Conservation (phyloP, 2,797 vertebrate species). For the Xenops minutus region DNA sequence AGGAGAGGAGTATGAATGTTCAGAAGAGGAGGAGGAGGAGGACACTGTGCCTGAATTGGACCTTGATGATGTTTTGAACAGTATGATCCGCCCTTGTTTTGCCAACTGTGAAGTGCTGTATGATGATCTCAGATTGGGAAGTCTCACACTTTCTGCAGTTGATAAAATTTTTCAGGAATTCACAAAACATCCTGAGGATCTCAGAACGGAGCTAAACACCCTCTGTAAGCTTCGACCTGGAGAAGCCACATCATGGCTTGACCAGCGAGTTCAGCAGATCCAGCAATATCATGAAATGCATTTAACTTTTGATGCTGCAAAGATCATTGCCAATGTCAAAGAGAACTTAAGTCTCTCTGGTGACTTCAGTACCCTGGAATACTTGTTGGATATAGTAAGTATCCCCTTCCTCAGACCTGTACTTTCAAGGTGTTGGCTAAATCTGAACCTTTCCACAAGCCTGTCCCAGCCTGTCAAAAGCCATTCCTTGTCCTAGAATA, state of each 20-base stretch:
- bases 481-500: background rate
- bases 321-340: slow-evolving; percentile 81
- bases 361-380: slow-evolving; percentile 77
- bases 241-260: slow-evolving; percentile 77
- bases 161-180: slow-evolving; percentile 79
- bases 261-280: slow-evolving; percentile 82
- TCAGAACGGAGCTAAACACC: slow-evolving; percentile 74
- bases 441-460: background rate
- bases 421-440: background rate
- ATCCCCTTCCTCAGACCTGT: background rate
- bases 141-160: slow-evolving; percentile 80
- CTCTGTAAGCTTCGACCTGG: slow-evolving; percentile 71
- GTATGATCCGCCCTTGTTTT: slow-evolving; percentile 75
- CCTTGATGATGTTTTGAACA: slow-evolving; percentile 3
- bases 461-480: background rate
- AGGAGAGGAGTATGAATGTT: background rate
- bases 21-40: background rate
- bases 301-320: slow-evolving; percentile 82
- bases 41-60: background rate
- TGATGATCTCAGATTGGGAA: slow-evolving; percentile 75
- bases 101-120: slow-evolving; percentile 70
- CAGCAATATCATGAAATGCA: slow-evolving; percentile 89
- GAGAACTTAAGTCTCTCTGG: slow-evolving; percentile 82
- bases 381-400: slow-evolving; percentile 42
- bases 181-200: slow-evolving; percentile 74